Conservation (phyloP, 1,140 invertebrate genomes). For the Dinothrombium tinctorium region DNA sequence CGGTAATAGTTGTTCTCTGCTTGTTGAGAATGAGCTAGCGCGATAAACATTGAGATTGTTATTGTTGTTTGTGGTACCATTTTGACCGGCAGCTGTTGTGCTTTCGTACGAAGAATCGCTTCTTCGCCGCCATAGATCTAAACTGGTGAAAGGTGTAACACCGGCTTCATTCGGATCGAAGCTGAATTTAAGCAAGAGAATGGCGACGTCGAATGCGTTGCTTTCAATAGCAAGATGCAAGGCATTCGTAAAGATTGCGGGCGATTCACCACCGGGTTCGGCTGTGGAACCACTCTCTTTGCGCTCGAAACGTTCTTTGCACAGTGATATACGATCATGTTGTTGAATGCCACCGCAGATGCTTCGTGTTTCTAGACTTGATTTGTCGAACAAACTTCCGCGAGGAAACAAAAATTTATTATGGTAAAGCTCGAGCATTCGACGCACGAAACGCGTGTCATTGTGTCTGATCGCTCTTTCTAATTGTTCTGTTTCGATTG, state of each 20-base stretch:
- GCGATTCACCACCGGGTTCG: slow-evolving; percentile 1
- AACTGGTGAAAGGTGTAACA: not conserved
- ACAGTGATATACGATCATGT: not conserved
- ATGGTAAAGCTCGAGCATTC: slow-evolving; percentile 29
- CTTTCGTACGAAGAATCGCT: not conserved
- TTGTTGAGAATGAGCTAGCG: not conserved
- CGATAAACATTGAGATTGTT: too few species aligned
- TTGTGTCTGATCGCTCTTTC: slow-evolving; percentile 29
- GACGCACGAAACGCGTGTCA: slow-evolving; percentile 26
- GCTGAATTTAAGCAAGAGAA: slow-evolving; percentile 28
- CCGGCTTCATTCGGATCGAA: slow-evolving; percentile 30
- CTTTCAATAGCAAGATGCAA: slow-evolving; percentile 31
- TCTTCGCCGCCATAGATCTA: slow-evolving; percentile 6
- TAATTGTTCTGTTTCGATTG: slow-evolving; percentile 27
- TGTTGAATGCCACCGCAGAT: too few species aligned
- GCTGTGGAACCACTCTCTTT: not conserved
- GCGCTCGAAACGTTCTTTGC: not conserved
- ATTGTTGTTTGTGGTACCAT: not conserved
- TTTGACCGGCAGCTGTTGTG: not conserved
- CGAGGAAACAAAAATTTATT: too few species aligned
- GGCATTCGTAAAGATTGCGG: slow-evolving; percentile 28
- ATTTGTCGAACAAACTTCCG: too few species aligned
- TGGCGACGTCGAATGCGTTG: slow-evolving; percentile 28
- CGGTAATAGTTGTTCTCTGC: not conserved
- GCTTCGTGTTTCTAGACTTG: too few species aligned